Evolutionary conservation across 2,113 vertebrate genomes (phyloP), one percentile per base, ranked within the genome.

Genomic region (Psittacus erithacus): DNA sequence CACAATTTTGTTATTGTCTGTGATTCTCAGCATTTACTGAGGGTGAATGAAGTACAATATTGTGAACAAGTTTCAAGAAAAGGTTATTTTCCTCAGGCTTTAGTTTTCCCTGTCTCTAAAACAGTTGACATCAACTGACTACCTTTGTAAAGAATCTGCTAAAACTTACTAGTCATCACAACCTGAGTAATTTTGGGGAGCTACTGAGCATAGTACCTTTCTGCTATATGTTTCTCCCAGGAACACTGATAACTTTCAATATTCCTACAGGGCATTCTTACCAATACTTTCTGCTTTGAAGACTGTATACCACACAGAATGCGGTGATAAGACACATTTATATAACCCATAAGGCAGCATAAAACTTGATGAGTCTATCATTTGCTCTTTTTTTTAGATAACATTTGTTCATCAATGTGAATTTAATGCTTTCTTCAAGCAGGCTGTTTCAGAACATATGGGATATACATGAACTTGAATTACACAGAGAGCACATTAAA

Each of bases 371-470:
- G 22, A 65, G 47, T 38, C 38, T 55, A 22, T 46, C 2, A 53
- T 50, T 47, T 53, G 35, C 17, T 9, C 14, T 11, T 47, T n/a
- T 65, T n/a, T 11, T 86, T 69, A 62, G 65, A 78, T 22, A 80
- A 46, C 41, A 57, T 57, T 86, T 83, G 50, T 16, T 89, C 88
- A 59, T 50, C 59, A 89, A 84, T 46, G 68, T 43, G 60, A 50
- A 76, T 82, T 41, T 31, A 55, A 55, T 64, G 68, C 41, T 87
- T 11, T 52, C 79, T 41, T 67, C 63, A 59, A 35, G 55, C 57
- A 70, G 84, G 69, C 65, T 82, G 73, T 63, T 64, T 31, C 17
- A 43, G 88, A 93, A 52, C 92, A 93, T 78, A 89, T 62, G 78
- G 86, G 74, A 35, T 55, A 70, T 41, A 33, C 17, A 31, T 35